Evolutionary conservation across 2,888 invertebrate genomes (phyloP).

Genomic region (Eudasyphora cyanicolor): DNA sequence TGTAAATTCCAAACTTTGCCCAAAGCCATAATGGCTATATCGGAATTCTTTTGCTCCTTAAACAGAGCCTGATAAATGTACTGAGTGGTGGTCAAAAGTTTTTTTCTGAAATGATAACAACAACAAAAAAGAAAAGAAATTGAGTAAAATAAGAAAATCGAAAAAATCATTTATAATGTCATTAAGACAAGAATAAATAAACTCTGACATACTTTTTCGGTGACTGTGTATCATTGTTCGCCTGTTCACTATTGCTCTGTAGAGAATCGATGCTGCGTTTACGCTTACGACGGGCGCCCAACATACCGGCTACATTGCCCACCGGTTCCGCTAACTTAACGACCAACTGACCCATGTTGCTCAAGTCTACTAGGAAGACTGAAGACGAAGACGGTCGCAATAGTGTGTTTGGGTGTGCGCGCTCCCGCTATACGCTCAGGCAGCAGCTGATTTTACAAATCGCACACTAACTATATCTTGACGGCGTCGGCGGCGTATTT

Average conservation of each 20-base stretch:
- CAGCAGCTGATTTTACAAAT: background rate
- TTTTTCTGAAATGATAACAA: slow-evolving; percentile 80
- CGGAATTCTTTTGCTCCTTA: slow-evolving; percentile 88
- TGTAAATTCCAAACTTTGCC: slow-evolving; percentile 88
- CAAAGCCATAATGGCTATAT: slow-evolving; percentile 86
- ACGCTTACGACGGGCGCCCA: slow-evolving; percentile 82
- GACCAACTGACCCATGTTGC: slow-evolving; percentile 80
- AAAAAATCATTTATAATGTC: background rate
- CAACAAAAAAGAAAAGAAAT: slow-evolving; percentile 9
- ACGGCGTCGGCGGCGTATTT: background rate
- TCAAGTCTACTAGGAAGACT: slow-evolving; percentile 41
- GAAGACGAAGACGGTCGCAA: background rate
- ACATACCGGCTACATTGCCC: slow-evolving; percentile 79
- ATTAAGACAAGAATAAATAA: slow-evolving; percentile 18
- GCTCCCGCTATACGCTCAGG: background rate
- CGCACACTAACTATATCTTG: background rate
- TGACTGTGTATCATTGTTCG: slow-evolving; percentile 82
- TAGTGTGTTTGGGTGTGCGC: background rate
- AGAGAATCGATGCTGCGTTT: slow-evolving; percentile 78
- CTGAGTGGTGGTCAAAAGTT: slow-evolving; percentile 86
- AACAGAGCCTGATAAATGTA: slow-evolving; percentile 90
- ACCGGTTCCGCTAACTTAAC: slow-evolving; percentile 77
- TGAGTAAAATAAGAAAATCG: background rate
- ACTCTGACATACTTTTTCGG: slow-evolving; percentile 82
- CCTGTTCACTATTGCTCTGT: slow-evolving; percentile 71